Evolutionary conservation across 1,140 invertebrate genomes (phyloP).

Genomic region (Apis florea): DNA sequence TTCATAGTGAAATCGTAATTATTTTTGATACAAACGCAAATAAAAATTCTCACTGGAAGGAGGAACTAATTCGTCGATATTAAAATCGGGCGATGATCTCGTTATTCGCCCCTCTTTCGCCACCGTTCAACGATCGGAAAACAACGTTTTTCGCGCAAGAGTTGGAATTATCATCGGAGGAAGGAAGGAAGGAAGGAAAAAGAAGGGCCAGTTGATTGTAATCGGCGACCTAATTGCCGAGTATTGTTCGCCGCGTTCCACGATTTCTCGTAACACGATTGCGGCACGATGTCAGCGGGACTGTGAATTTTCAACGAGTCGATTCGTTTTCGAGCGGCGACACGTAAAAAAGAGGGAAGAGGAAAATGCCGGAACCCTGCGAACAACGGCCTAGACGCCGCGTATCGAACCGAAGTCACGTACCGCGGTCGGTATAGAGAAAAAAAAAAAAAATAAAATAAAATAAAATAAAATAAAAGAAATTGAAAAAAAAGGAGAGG

Average conservation of each 20-base stretch:
- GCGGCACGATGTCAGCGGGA: slow-evolving; percentile 55
- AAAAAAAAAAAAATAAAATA: not conserved
- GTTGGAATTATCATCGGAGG: slow-evolving; percentile 4
- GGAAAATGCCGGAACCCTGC: not conserved
- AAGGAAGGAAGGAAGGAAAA: slow-evolving; percentile 32
- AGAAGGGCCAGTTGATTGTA: slow-evolving; percentile 60
- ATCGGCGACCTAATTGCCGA: slow-evolving; percentile 67
- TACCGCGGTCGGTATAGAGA: not conserved
- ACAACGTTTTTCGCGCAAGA: too few species aligned
- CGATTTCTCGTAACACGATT: slow-evolving; percentile 57
- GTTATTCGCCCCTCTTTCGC: not conserved
- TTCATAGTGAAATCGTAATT: too few species aligned
- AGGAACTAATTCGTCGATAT: too few species aligned
- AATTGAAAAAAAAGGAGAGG: too few species aligned
- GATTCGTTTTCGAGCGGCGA: slow-evolving; percentile 10
- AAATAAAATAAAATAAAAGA: too few species aligned
- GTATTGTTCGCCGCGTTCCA: slow-evolving; percentile 59
- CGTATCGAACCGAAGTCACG: slow-evolving; percentile 7
- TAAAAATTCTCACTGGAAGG: too few species aligned
- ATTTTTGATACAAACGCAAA: too few species aligned
- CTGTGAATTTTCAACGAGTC: slow-evolving; percentile 49
- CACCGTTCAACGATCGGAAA: too few species aligned
- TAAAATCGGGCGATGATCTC: not conserved
- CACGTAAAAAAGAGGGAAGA: not conserved
- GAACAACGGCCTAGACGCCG: not conserved